These are phyloP conservation scores for Thripadectes ignobilis DNA, from an alignment of 2,797 vertebrate genomes.

Conservation along the genomic window DNA sequence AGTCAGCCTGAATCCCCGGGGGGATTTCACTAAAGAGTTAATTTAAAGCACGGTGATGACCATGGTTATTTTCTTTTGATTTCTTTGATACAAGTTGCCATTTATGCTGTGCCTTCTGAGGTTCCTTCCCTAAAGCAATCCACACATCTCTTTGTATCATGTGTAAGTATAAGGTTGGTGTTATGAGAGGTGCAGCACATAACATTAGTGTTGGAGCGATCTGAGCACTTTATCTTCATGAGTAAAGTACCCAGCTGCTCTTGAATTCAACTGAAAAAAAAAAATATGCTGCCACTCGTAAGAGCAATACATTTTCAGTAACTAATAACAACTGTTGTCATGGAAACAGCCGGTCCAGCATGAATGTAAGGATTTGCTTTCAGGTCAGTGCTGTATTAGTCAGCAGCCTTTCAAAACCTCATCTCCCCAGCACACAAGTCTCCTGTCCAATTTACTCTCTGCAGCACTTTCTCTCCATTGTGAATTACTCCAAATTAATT, in stretches of 20 bases:
- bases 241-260: slow-evolving; percentile 71
- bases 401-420: slow-evolving; percentile 76
- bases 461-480: slow-evolving; percentile 61
- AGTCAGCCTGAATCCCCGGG: background rate
- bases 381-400: slow-evolving; percentile 79
- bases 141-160: slow-evolving; percentile 3
- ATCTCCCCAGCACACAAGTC: slow-evolving; percentile 63
- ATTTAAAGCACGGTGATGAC: background rate
- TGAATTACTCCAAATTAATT: slow-evolving; percentile 71
- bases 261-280: slow-evolving; percentile 59
- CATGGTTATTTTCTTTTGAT: slow-evolving; percentile 16
- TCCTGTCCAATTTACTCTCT: slow-evolving; percentile 65
- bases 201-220: slow-evolving; percentile 30
- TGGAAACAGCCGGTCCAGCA: slow-evolving; percentile 88
- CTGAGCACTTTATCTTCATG: slow-evolving; percentile 59
- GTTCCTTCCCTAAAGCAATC: slow-evolving; percentile 8
- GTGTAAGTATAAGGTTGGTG: background rate
- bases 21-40: slow-evolving; percentile 34
- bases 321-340: slow-evolving; percentile 93
- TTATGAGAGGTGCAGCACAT: slow-evolving; percentile 38
- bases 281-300: slow-evolving; percentile 82
- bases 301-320: slow-evolving; percentile 88
- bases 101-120: background rate
- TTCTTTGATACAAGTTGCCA: slow-evolving; percentile 10
- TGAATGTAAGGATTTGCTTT: slow-evolving; percentile 86